phyloP scores from a whole-genome alignment of 1,140 invertebrate species.

The Drosophila ohnishii region DNA sequence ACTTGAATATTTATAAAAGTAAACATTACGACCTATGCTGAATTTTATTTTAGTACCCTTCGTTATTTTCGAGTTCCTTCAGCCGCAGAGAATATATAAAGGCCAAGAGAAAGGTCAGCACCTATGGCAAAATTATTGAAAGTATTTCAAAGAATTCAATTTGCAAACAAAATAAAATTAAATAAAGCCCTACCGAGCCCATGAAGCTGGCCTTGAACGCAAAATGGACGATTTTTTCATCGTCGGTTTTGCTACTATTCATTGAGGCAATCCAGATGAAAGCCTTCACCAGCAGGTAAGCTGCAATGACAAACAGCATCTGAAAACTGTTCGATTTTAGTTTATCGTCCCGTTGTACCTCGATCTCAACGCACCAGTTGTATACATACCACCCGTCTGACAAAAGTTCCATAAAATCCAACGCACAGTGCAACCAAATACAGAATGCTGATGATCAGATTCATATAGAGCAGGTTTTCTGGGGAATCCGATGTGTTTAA shows the following conservation, averaged over 20 bases:
- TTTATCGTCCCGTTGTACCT: too few species aligned
- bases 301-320: conserved; percentile 20
- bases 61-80: background rate
- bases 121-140: background rate
- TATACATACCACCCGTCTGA: background rate
- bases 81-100: background rate
- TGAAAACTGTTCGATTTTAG: conserved; percentile 2
- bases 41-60: too few species aligned
- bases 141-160: background rate
- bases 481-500: rapidly evolving
- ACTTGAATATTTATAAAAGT: background rate
- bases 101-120: background rate
- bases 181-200: background rate
- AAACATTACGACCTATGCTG: background rate
- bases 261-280: background rate
- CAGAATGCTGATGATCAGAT: rapidly evolving
- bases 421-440: background rate
- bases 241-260: background rate
- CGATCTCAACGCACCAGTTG: conserved; percentile 1
- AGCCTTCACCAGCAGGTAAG: conserved; percentile 26
- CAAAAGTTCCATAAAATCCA: background rate
- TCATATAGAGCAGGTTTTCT: background rate
- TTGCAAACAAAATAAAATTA: background rate
- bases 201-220: background rate
- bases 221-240: background rate